Evolutionary conservation across 2,888 invertebrate genomes (phyloP), one percentile per base, ranked within the genome.

Genomic region (Fragum sueziense): DNA sequence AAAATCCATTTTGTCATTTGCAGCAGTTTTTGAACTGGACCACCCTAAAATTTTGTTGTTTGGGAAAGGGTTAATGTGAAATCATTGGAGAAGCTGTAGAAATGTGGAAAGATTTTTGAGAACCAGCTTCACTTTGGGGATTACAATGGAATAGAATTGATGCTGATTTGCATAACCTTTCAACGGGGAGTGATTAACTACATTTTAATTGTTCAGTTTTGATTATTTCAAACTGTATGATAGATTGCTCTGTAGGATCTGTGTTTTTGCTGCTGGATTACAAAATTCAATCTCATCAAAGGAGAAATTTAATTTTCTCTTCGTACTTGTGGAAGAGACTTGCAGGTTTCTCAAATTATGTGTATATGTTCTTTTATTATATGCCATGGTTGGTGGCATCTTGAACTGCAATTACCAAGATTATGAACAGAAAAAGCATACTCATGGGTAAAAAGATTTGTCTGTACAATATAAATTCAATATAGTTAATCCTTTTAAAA

Each of bases 131-230:
- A 41, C 41, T 41, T 65, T 17, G 37, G 41, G 65, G 65, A 65
- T 65, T 37, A 65, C 41, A 41, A 65, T 6, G 22, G 41, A 25
- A 65, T 41, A 25, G 41, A 41, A 41, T 61, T 20, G 65, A 34
- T 41, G 41, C 41, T 6, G 25, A 65, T 65, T 65, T 65, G 65
- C 65, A 65, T 65, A 65, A 34, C 65, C 41, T 65, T 65, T 65
- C 65, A 65, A 25, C 0, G 25, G 25, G 25, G 27, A 20, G 22
- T 65, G 65, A 65, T 65, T 65, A 65, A 25, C 41, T 65, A 65
- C 20, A 27, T 65, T 37, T 25, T 65, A 65, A 65, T 65, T 65
- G 65, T 17, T 65, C 41, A 37, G 27, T 41, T 65, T 65, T 41
- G 61, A 61, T 61, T 61, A 33, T 61, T 61, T 33, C 31, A 61